Conservation (phyloP, 2,888 invertebrate species). For the Sylvicola cinctus region DNA sequence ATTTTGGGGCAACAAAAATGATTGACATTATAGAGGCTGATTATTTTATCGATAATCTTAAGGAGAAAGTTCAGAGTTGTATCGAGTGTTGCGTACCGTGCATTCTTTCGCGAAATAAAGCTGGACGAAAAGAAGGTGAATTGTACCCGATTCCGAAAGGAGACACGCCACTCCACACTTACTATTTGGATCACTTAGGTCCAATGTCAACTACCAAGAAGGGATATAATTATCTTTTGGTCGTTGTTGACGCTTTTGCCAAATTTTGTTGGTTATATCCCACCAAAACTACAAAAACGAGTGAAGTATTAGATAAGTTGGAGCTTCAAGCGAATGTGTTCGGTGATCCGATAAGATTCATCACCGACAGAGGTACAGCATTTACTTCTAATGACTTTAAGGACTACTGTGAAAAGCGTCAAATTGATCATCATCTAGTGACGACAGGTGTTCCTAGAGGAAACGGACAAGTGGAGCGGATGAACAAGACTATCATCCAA, state of each 20-base stretch:
- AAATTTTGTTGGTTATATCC: conserved; percentile 12
- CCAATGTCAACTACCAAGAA: conserved; percentile 14
- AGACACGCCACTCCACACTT: conserved; percentile 12
- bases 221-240: conserved; percentile 13
- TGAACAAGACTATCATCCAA: neutral
- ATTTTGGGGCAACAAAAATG: conserved; percentile 6
- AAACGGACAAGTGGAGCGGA: neutral
- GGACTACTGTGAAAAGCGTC: conserved; percentile 1
- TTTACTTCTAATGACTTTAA: conserved; percentile 7
- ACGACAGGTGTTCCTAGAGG: neutral
- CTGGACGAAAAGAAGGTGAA: conserved; percentile 13
- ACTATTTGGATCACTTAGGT: conserved; percentile 16
- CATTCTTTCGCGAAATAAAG: conserved; percentile 7
- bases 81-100: conserved; percentile 6
- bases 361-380: conserved; percentile 9
- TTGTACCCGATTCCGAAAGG: conserved; percentile 13
- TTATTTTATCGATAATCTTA: conserved; percentile 9
- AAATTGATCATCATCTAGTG: neutral
- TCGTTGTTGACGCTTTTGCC: conserved; percentile 14
- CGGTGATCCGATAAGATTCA: conserved; percentile 8
- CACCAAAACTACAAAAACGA: conserved; percentile 1
- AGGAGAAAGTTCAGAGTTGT: conserved; percentile 8
- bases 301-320: conserved; percentile 2
- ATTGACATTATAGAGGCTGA: conserved; percentile 8
- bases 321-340: conserved; percentile 6